Base-by-base conservation (phyloP, 2,888 invertebrate species). In the Drosophila mulleri region DNA sequence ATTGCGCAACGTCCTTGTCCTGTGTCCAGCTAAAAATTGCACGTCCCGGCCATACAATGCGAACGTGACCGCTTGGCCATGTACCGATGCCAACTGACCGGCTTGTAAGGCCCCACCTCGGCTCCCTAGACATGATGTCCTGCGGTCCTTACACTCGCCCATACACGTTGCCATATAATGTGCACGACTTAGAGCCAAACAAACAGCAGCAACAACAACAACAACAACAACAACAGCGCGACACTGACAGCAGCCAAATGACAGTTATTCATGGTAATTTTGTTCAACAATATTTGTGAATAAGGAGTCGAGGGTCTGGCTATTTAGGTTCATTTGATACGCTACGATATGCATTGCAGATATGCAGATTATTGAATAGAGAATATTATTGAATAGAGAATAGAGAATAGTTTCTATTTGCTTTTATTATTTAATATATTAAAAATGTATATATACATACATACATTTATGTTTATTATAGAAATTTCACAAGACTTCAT, bases 41-140 rank as follows among this genome's bases (percentile, higher is more conserved):
- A 87, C 87, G 87, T 87, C 75, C 65, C 74, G 90, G 88, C 83
- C 88, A 88, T 87, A 90, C 90, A 75, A 71, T 65, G 72, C 41
- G 86, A 73, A 87, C 87, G 87, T 87, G 87, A 87, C 89, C 90
- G 89, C 78, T 88, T 88, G 80, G 68, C 77, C 72, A 74, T 72
- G 74, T 71, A 61, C 67, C 39, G 72, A 71, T 81, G 72, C 60
- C 47, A 65, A 61, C 60, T 63, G 67, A 65, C 78, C 69, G 54
- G 67, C 52, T 48, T 37, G 32, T 18, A 18, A 7, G 32, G 32
- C 52, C 20, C 53, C 18, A 9, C 39, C 18, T 18, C 50, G n/a
- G 14, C 12, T 8, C 12, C 45, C 16, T 53, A 23, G 62, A 59
- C 60, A 47, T 64, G 63, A 69, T 71, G 69, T 75, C 68, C 80